Evolutionary conservation across 2,797 vertebrate genomes (phyloP).

Genomic region (Periparus ater): DNA sequence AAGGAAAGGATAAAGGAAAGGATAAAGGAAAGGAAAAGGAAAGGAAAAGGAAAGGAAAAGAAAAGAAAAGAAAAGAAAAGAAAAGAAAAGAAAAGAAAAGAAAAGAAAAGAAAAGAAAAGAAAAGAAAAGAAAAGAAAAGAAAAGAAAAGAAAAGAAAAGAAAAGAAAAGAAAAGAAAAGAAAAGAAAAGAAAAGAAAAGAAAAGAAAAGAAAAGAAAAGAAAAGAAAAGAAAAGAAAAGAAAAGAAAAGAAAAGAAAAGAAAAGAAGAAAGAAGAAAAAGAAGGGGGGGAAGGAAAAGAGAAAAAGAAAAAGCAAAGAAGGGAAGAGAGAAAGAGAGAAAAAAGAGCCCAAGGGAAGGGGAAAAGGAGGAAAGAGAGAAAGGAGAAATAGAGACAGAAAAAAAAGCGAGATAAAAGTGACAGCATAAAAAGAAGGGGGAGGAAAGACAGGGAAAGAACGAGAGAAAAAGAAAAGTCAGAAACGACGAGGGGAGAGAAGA

Average conservation of each 20-base stretch:
- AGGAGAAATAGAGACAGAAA: no score
- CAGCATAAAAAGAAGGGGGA: accelerated
- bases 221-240: no score
- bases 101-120: neutral
- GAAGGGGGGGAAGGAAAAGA: no score
- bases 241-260: neutral
- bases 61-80: neutral
- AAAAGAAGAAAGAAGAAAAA: no score
- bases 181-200: neutral
- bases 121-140: no score
- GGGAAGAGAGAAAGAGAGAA: no score
- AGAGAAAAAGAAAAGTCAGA: neutral
- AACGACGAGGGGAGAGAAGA: accelerated
- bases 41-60: no score
- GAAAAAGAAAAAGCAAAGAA: neutral
- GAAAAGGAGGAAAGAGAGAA: neutral
- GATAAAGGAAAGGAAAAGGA: neutral
- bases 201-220: accelerated
- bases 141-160: no score
- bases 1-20: no score
- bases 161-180: neutral
- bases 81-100: neutral
- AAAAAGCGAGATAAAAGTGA: neutral
- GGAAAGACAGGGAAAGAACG: accelerated
- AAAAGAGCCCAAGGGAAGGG: neutral